phyloP scores from a whole-genome alignment of 2,888 invertebrate genomes.

The Limnephilus marmoratus region DNA sequence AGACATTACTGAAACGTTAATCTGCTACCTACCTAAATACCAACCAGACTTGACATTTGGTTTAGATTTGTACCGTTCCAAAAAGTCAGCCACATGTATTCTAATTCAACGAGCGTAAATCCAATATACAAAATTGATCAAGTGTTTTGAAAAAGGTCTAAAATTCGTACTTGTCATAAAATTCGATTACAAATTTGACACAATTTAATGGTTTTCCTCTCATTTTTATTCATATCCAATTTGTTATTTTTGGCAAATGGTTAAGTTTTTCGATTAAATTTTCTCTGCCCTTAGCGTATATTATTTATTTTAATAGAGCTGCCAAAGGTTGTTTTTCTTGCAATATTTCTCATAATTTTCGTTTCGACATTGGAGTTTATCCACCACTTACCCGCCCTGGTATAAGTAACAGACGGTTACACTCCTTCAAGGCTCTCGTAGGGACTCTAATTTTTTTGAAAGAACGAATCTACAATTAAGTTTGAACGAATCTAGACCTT shows the following conservation, averaged over 20 bases:
- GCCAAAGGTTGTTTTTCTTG: neutral
- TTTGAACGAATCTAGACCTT: too few species aligned
- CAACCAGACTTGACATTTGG: neutral
- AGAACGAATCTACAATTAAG: too few species aligned
- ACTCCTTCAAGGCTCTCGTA: too few species aligned
- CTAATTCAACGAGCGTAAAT: neutral
- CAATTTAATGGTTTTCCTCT: conserved; percentile 39
- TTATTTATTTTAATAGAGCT: conserved; percentile 27
- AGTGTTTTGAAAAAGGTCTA: neutral
- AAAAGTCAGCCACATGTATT: neutral
- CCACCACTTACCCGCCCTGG: too few species aligned
- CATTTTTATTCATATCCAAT: conserved; percentile 26
- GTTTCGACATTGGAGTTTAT: too few species aligned
- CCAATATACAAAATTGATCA: conserved; percentile 3
- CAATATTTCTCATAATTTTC: neutral
- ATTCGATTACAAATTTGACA: conserved; percentile 40
- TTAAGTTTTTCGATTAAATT: conserved; percentile 40
- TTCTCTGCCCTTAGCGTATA: neutral
- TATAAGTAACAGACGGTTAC: too few species aligned
- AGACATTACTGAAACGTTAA: neutral
- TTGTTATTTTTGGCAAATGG: conserved; percentile 16
- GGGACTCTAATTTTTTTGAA: too few species aligned
- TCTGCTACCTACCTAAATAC: neutral
- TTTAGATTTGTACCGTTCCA: neutral
- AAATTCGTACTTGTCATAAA: conserved; percentile 23